A percentile compares a stretch with the other conserved stretches of the same genome.
These are phyloP conservation scores for Macrotrachela quadricornifera DNA, from an alignment of 1,140 invertebrate genomes.

Conservation along the genomic window DNA sequence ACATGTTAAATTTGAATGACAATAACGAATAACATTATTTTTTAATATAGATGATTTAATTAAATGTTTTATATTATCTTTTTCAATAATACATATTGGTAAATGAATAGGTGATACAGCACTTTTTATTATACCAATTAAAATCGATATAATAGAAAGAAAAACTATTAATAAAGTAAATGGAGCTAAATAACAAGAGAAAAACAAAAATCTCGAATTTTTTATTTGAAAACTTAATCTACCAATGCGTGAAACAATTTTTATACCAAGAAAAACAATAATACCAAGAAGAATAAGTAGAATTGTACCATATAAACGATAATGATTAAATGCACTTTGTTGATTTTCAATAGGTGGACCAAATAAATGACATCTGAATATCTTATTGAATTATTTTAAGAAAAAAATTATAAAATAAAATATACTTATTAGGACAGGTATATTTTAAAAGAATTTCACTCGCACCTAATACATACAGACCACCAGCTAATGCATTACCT, in stretches of 20 bases:
- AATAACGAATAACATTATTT: background rate
- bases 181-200: conserved; percentile 39
- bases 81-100: background rate
- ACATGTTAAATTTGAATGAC: background rate
- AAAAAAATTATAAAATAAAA: background rate
- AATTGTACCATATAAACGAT: conserved; percentile 76
- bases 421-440: conserved; percentile 10
- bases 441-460: conserved; percentile 89
- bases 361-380: conserved; percentile 60
- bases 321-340: conserved; percentile 51
- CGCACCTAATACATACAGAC: conserved; percentile 85
- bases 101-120: background rate
- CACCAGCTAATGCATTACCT: conserved; percentile 82
- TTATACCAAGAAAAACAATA: conserved; percentile 87
- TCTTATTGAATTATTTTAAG: conserved; percentile 69
- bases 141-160: conserved; percentile 82
- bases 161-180: conserved; percentile 85
- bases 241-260: conserved; percentile 92
- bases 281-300: conserved; percentile 68
- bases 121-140: conserved; percentile 42
- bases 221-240: no score
- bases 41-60: background rate
- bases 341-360: conserved; percentile 42
- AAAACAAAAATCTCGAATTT: no score
- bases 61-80: no score